phyloP scores from a whole-genome alignment of 2,113 vertebrate genomes.

The Myanophis thanlyinensis region DNA sequence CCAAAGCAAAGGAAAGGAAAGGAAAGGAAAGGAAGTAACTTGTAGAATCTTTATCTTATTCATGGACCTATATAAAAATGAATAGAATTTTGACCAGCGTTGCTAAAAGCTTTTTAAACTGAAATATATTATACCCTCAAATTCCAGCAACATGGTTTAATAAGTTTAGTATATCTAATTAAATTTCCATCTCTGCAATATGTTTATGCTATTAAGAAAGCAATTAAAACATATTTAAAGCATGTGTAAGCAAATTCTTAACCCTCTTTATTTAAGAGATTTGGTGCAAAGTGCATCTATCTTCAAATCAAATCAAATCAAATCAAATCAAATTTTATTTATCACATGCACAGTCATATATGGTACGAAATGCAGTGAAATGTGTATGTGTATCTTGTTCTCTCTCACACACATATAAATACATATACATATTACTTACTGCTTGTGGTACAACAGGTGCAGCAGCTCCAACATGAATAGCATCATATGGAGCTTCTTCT shows the following conservation, averaged over 20 bases:
- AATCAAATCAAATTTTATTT: no score
- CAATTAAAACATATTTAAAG: not conserved
- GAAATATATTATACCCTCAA: not conserved
- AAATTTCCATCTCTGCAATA: not conserved
- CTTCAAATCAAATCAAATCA: no score
- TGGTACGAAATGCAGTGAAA: no score
- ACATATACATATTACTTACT: constrained; percentile 71
- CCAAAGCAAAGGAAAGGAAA: no score
- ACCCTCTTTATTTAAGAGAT: constrained; percentile 8
- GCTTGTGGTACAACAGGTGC: constrained; percentile 93
- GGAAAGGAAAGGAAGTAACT: no score
- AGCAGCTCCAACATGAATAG: constrained; percentile 96
- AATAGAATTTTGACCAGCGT: not conserved
- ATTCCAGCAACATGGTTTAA: not conserved
- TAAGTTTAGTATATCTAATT: not conserved
- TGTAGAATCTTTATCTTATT: not conserved
- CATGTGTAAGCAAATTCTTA: not conserved
- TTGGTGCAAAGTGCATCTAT: constrained; percentile 7
- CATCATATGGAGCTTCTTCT: constrained; percentile 94
- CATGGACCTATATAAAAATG: not conserved
- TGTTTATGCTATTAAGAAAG: not conserved
- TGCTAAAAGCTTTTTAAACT: not conserved
- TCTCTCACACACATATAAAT: constrained; percentile 30
- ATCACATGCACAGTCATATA: no score
- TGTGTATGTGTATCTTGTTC: no score